These are phyloP conservation scores for Drosophila leonis DNA, from an alignment of 2,888 invertebrate genomes.

Conservation along the genomic window DNA sequence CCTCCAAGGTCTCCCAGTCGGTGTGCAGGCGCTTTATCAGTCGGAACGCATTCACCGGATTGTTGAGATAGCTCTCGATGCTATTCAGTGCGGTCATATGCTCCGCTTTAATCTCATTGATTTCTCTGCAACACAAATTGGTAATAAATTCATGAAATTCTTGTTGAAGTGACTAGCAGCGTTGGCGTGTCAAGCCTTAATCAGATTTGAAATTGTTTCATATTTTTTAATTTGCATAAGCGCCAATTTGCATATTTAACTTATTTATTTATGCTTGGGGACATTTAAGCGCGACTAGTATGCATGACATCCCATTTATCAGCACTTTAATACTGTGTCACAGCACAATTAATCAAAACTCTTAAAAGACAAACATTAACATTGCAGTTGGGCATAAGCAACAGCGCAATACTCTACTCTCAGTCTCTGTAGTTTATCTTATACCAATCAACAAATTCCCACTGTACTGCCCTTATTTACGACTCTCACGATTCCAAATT, in stretches of 20 bases:
- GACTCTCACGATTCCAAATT: constrained; percentile 1
- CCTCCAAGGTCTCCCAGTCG: constrained; percentile 94
- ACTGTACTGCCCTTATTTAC: background rate
- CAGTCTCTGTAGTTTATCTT: background rate
- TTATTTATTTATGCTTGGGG: constrained; percentile 23
- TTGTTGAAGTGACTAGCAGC: constrained; percentile 9
- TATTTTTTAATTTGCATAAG: constrained; percentile 50
- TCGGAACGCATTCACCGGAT: constrained; percentile 97
- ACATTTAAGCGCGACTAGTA: constrained; percentile 13
- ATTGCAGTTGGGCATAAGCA: background rate
- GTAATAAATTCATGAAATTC: constrained; percentile 18
- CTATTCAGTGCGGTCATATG: constrained; percentile 91
- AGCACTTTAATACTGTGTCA: constrained; percentile 35
- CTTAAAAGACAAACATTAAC: background rate
- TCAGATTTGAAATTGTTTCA: constrained; percentile 49
- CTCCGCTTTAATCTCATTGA: constrained; percentile 89
- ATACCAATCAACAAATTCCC: background rate
- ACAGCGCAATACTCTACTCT: constrained; percentile 12
- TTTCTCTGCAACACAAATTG: constrained; percentile 79
- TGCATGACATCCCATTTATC: constrained; percentile 33
- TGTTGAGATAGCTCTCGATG: constrained; percentile 92
- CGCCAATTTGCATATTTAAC: constrained; percentile 31
- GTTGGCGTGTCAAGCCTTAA: constrained; percentile 31
- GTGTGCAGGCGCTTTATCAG: constrained; percentile 96
- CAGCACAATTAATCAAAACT: constrained; percentile 41